Conservation (phyloP, 53 echinoderm and acorn worm genomes). For the Mesocentrotus franciscanus region DNA sequence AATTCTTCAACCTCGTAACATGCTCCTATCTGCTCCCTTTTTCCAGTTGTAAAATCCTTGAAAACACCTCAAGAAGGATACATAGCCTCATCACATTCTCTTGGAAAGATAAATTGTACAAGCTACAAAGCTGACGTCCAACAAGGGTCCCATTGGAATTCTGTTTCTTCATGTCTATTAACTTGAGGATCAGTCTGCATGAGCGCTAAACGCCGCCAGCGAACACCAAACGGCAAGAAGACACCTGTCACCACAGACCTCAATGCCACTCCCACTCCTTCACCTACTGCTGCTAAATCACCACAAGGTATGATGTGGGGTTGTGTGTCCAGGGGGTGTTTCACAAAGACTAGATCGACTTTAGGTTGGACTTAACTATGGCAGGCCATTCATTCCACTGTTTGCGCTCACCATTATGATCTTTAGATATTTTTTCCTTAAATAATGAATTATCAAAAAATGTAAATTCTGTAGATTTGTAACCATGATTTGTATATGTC, state of each 20-base stretch:
- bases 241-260: conserved; percentile 15
- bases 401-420: too few relatives aligned
- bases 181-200: conserved; percentile 48
- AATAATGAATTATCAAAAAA: too few relatives aligned
- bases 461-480: too few relatives aligned
- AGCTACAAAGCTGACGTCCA: neutral
- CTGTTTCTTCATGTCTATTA: neutral
- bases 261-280: conserved; percentile 28
- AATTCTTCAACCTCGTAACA: neutral
- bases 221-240: conserved; percentile 56
- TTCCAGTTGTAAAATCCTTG: neutral
- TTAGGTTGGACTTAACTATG: too few relatives aligned
- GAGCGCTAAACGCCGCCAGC: conserved; percentile 59
- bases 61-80: neutral
- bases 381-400: too few relatives aligned
- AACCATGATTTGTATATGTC: too few relatives aligned
- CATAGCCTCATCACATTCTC: neutral
- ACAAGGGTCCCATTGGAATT: neutral
- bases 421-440: too few relatives aligned
- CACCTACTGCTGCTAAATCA: conserved; percentile 50
- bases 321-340: too few relatives aligned
- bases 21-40: neutral
- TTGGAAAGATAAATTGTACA: too few relatives aligned
- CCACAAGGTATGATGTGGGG: conserved; percentile 38
- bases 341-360: too few relatives aligned